Evolutionary conservation across 2,797 vertebrate genomes (phyloP).

Genomic region (Setipinna tenuifilis): DNA sequence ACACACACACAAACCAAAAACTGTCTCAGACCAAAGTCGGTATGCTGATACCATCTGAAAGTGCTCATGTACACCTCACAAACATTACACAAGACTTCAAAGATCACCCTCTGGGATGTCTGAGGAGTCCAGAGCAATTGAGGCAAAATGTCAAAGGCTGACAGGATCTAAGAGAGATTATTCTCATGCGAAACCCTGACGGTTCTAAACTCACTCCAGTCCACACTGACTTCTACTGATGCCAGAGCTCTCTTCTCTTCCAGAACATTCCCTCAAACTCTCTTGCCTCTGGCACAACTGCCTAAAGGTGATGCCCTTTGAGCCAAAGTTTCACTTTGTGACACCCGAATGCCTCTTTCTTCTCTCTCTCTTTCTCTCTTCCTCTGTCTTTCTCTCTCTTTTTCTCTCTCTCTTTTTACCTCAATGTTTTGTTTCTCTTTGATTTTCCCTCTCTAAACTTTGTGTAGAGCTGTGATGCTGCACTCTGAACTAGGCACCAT

Average conservation of each 20-base stretch:
- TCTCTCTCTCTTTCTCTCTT: no score
- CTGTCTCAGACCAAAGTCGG: background rate
- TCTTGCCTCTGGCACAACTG: no score
- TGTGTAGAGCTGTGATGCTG: background rate
- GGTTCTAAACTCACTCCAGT: background rate
- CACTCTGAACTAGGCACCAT: background rate
- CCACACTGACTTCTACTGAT: background rate
- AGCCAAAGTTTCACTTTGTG: no score
- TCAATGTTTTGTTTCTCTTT: background rate
- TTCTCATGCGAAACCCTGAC: background rate
- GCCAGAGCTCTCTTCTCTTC: background rate
- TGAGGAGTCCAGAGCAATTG: background rate
- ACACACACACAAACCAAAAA: background rate
- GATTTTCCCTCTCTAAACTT: background rate
- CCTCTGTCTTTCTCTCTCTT: no score
- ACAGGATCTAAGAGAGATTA: background rate
- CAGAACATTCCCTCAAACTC: no score
- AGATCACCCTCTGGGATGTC: background rate
- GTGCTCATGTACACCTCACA: background rate
- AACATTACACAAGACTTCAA: background rate
- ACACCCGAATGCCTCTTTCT: no score
- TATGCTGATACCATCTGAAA: background rate
- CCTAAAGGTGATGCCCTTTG: no score
- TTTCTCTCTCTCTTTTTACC: no score
- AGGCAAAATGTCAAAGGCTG: background rate